Base-by-base conservation (phyloP, 2,888 invertebrate species). In the Drosophila greeni region DNA sequence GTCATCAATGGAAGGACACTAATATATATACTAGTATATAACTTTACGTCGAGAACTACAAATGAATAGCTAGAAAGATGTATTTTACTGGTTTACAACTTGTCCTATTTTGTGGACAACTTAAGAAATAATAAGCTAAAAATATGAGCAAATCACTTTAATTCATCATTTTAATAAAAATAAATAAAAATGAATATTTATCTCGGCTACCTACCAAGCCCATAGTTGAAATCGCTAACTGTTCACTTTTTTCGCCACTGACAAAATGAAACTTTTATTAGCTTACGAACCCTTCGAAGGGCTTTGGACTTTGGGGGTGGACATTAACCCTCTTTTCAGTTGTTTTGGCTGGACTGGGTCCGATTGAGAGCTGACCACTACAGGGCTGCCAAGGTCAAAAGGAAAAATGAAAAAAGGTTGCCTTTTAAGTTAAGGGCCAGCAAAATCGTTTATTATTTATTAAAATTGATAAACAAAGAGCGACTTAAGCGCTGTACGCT, bases 311-410 rank as follows among this genome's bases (percentile, higher is more conserved):
- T 34, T 52, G 31, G 12, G 23, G 14, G 18, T 31, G 52, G 55
- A 45, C 52, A 49, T 40, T 34, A 36, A 16, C 16, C 20, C 18
- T 16, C 18, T 36, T 11, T 49, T 23, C 54, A 26, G 26, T 12
- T 18, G 24, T n/a, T 16, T 14, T 16, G 26, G 16, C 11, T 18
- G 16, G 16, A 29, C 26, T 31, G 20, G 14, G 24, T 26, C 53
- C 34, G n/a, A 16, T 24, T 29, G 9, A 18, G 23, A 18, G 29
- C 40, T 43, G 26, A 29, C 53, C 42, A 53, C 60, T 49, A 54
- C 24, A 43, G 43, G 14, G 11, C n/a, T 42, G 54, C 52, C 59
- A 53, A 73, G 80, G 71, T 73, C 66, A 75, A 73, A 76, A 47
- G 51, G 57, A 39, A 42, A 18, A 66, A 49, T n/a, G 52, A 62